These are phyloP conservation scores for Pygoscelis antarcticus DNA, from an alignment of 2,113 vertebrate genomes.

Conservation along the genomic window DNA sequence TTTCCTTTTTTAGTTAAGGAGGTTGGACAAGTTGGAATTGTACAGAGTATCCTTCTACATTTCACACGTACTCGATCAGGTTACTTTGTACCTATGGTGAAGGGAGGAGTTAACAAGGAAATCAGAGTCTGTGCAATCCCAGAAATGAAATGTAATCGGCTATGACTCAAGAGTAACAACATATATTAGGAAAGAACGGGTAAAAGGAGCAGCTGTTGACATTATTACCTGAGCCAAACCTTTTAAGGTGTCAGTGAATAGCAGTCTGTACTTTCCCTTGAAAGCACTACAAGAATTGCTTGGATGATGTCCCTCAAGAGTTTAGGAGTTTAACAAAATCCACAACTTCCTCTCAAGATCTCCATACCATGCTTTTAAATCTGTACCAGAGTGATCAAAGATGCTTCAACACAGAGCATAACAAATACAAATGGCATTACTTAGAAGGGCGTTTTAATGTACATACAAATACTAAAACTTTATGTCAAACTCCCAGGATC, in stretches of 20 bases:
- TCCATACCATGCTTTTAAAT: not conserved
- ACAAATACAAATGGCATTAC: slow-evolving; percentile 14
- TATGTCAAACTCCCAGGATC: slow-evolving; percentile 35
- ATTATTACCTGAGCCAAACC: slow-evolving; percentile 3
- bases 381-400: not conserved
- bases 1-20: not conserved
- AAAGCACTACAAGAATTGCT: not conserved
- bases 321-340: not conserved
- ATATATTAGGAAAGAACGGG: not conserved
- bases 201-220: not conserved
- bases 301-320: not conserved
- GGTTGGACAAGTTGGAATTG: not conserved
- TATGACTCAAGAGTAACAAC: not conserved
- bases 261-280: not conserved
- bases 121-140: not conserved
- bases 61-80: not conserved
- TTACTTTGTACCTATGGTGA: not conserved
- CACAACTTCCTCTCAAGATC: not conserved
- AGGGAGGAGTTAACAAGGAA: slow-evolving; percentile 9
- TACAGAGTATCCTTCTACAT: not conserved
- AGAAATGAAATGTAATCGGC: slow-evolving; percentile 34
- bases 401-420: slow-evolving; percentile 2
- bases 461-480: slow-evolving; percentile 47
- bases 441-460: slow-evolving; percentile 16
- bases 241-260: not conserved